Conservation (phyloP, 1,140 invertebrate genomes). For the Tetramorium alpestre region DNA sequence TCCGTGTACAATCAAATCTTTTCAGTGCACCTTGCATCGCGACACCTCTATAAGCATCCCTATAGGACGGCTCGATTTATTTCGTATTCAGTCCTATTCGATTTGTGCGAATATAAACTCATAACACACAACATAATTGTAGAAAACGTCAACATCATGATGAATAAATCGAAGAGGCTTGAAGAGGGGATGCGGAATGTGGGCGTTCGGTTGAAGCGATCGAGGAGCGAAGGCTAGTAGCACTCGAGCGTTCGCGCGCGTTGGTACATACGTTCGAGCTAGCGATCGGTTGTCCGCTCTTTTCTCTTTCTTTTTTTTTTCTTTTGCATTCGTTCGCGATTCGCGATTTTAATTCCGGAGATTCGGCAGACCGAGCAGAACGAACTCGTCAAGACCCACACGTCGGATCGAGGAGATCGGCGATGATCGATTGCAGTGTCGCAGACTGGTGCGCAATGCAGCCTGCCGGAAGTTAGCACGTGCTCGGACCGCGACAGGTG, state of each 20-base stretch:
- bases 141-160: not conserved
- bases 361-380: not conserved
- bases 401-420: slow-evolving; percentile 2
- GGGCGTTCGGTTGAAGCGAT: slow-evolving; percentile 54
- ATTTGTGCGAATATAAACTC: not conserved
- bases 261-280: not conserved
- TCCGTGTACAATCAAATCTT: too few species aligned
- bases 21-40: not conserved
- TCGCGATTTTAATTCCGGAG: not conserved
- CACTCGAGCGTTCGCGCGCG: slow-evolving; percentile 19
- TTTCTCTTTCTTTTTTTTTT: not conserved
- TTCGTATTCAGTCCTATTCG: not conserved
- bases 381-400: not conserved
- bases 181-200: not conserved
- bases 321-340: not conserved
- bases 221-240: slow-evolving; percentile 60
- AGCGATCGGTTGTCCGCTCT: not conserved
- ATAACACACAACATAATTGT: not conserved
- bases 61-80: not conserved
- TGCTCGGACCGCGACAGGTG: not conserved
- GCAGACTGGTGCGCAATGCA: not conserved
- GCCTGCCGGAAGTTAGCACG: slow-evolving; percentile 36
- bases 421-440: slow-evolving; percentile 40
- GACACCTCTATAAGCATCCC: not conserved
- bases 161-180: not conserved